Percentiles rank a stretch among this genome's conserved stretches.
Conservation (phyloP, 1,140 invertebrate species). For the Chironomus striatipennis region DNA sequence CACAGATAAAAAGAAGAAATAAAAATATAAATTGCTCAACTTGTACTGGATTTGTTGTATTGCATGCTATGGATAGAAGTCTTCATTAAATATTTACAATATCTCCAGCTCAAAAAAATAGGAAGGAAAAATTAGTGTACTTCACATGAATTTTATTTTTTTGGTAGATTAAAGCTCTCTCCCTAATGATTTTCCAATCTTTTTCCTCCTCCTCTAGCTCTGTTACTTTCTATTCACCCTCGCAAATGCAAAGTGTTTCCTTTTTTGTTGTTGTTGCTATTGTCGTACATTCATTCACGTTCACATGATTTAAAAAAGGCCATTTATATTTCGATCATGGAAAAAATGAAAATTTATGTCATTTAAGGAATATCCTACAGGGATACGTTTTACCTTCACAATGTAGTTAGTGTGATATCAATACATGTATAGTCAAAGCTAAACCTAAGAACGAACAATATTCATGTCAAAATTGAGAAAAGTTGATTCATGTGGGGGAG, state of each 20-base stretch:
- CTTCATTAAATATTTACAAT: conserved; percentile 6
- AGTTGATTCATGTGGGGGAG: no score
- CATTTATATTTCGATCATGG: conserved; percentile 7
- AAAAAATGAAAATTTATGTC: background rate
- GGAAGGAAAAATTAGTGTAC: background rate
- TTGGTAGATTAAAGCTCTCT: background rate
- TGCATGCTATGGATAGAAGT: no score
- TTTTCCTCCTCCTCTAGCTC: background rate
- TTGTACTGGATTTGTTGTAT: no score
- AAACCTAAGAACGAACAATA: no score
- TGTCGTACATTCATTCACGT: background rate
- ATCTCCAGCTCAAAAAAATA: background rate
- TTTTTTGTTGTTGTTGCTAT: background rate
- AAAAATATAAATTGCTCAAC: no score
- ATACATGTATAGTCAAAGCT: no score
- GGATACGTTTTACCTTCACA: no score
- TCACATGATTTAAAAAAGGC: conserved; percentile 2
- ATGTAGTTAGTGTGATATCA: no score
- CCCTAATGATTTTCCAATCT: conserved; percentile 12
- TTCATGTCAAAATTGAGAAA: no score
- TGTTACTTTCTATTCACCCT: background rate
- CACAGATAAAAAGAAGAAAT: no score
- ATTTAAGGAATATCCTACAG: no score
- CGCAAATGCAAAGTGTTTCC: no score
- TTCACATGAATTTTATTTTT: background rate